Base-by-base conservation (phyloP, 2,888 invertebrate species). In the Latheticus oryzae region DNA sequence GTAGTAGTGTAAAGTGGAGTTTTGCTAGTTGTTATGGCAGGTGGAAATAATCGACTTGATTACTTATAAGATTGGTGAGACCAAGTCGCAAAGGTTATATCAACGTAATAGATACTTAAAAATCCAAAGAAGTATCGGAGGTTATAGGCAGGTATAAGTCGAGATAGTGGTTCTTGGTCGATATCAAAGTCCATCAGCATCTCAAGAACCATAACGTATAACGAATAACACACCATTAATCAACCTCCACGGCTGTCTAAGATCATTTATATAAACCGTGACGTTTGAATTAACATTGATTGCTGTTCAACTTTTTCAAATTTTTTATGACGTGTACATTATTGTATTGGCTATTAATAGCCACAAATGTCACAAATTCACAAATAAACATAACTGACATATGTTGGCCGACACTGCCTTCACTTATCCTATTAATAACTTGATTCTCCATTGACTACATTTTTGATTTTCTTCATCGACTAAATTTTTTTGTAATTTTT, bases 271-370 rank as follows among this genome's bases (percentile, higher is more conserved):
- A 78, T 76, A 69, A 72, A 69, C 64, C 70, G 68, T 77, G 78
- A 79, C 78, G 75, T 78, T 76, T 78, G 77, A 79, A 79, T 78
- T 77, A 77, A 76, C 76, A 76, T 78, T 78, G 77, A 78, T 78
- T 78, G 75, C 73, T 67, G 71, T 73, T 74, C 70, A 66, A 70
- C 65, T 76, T 71, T 73, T 72, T 69, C 24, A 52, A 52, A 42
- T 66, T 70, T 67, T 67, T 64, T 64, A 61, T 63, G 61, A 61
- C 64, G 53, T 61, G 57, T 65, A 63, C 64, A 63, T 67, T 67
- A 67, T 66, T 64, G 63, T 55, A 50, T 53, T 32, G 21, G 16
- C 24, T 50, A 50, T 54, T 50, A 48, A 54, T 52, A 53, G 47
- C 21, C 38, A 16, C 12, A 54, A 59, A 55, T 59, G 59, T 55